phyloP scores from a whole-genome alignment of 1,140 invertebrate genomes.

The Ceratosolen fusciceps region DNA sequence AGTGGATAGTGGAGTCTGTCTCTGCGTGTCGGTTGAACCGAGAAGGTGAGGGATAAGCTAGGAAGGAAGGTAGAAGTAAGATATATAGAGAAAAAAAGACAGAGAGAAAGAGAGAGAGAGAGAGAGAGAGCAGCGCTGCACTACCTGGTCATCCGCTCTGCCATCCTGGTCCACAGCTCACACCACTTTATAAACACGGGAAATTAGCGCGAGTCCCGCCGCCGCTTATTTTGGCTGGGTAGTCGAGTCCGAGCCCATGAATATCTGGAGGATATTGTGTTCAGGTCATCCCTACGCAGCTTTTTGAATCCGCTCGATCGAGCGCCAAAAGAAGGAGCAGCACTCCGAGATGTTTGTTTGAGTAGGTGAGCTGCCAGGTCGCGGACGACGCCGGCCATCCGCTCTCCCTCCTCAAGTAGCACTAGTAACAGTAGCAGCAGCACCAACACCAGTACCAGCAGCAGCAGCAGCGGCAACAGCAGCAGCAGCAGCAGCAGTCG shows the following conservation, averaged over 20 bases:
- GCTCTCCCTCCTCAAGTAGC: too few relatives aligned
- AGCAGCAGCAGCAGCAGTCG: not conserved
- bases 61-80: slow-evolving; percentile 13
- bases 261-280: too few relatives aligned
- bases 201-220: too few relatives aligned
- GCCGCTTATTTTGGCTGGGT: not conserved
- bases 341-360: not conserved
- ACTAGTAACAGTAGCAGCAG: too few relatives aligned
- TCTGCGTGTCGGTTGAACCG: slow-evolving; percentile 11
- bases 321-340: slow-evolving; percentile 7
- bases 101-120: not conserved
- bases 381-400: not conserved
- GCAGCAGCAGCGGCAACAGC: not conserved
- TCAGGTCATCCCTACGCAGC: too few relatives aligned
- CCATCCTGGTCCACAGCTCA: too few relatives aligned
- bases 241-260: not conserved
- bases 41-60: not conserved
- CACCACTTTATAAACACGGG: too few relatives aligned
- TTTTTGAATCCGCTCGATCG: not conserved
- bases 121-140: too few relatives aligned
- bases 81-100: too few relatives aligned
- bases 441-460: not conserved
- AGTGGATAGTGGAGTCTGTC: slow-evolving; percentile 59
- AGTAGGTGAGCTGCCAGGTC: not conserved
- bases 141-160: not conserved